Conservation (phyloP, 2,113 vertebrate species). For the Oryzias woworae region DNA sequence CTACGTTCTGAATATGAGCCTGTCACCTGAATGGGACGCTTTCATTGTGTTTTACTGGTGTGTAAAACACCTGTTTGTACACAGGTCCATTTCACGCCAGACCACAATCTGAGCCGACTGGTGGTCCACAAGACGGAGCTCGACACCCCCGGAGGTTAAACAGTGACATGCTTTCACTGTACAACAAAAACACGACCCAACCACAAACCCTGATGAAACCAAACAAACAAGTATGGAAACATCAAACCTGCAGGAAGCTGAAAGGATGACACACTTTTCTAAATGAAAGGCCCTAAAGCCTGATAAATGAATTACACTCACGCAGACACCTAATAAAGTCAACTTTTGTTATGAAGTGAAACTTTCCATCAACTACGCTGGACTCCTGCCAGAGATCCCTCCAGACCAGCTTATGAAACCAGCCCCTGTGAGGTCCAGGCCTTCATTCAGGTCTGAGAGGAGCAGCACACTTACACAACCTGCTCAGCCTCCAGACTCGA, state of each 20-base stretch:
- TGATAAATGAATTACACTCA: slow-evolving; percentile 19
- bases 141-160: too few species aligned
- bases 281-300: background rate
- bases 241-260: too few species aligned
- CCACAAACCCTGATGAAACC: slow-evolving; percentile 10
- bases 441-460: slow-evolving; percentile 56
- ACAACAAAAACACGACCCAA: slow-evolving; percentile 6
- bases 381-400: slow-evolving; percentile 42
- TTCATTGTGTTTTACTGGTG: slow-evolving; percentile 37
- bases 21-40: slow-evolving; percentile 24
- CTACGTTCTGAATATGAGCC: slow-evolving; percentile 25
- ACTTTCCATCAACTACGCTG: slow-evolving; percentile 57
- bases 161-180: background rate
- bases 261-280: too few species aligned
- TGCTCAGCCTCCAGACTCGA: slow-evolving; percentile 56
- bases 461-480: slow-evolving; percentile 68
- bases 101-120: background rate
- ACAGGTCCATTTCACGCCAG: slow-evolving; percentile 27
- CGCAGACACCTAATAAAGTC: slow-evolving; percentile 19
- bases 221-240: too few species aligned
- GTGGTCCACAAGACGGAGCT: too few species aligned
- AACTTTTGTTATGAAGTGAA: slow-evolving; percentile 43
- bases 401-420: slow-evolving; percentile 52
- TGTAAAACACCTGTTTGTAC: slow-evolving; percentile 38
- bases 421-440: slow-evolving; percentile 60